phyloP scores from a whole-genome alignment of 2,888 invertebrate species.

The Oxycera nigricornis region DNA sequence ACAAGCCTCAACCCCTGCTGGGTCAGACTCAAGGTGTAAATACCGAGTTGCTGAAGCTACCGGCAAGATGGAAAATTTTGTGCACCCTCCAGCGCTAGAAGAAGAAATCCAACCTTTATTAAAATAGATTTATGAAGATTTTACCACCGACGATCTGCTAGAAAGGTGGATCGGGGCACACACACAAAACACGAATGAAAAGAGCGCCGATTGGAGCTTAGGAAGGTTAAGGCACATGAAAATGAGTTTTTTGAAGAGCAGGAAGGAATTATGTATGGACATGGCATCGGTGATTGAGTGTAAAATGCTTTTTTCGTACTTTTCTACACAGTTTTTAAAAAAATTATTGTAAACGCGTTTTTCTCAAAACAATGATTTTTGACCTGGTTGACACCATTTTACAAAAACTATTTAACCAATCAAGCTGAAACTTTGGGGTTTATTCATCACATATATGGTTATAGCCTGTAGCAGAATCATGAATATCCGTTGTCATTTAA shows the following conservation, averaged over 20 bases:
- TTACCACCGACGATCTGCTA: conserved; percentile 5
- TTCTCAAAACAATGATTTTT: not conserved
- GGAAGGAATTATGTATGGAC: not conserved
- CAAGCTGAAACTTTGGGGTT: not conserved
- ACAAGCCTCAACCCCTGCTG: too few species aligned
- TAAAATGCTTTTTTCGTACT: not conserved
- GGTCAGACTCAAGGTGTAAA: not conserved
- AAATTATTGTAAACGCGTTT: not conserved
- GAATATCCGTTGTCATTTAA: not conserved
- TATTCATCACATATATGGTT: not conserved
- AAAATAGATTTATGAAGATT: not conserved
- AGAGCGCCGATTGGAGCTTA: not conserved
- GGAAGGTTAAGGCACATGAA: not conserved
- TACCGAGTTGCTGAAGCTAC: not conserved
- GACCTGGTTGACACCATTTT: not conserved
- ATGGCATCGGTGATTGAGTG: not conserved
- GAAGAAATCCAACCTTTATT: not conserved
- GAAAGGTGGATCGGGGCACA: conserved; percentile 17
- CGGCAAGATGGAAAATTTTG: too few species aligned
- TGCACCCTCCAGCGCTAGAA: conserved; percentile 1
- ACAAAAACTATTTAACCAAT: not conserved
- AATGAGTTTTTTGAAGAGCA: not conserved
- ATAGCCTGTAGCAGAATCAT: not conserved
- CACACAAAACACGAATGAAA: conserved; percentile 32
- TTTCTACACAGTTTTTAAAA: not conserved